Percentiles rank a stretch among this genome's conserved stretches.
Conservation (phyloP, 2,113 vertebrate species). For the Passer montanus region DNA sequence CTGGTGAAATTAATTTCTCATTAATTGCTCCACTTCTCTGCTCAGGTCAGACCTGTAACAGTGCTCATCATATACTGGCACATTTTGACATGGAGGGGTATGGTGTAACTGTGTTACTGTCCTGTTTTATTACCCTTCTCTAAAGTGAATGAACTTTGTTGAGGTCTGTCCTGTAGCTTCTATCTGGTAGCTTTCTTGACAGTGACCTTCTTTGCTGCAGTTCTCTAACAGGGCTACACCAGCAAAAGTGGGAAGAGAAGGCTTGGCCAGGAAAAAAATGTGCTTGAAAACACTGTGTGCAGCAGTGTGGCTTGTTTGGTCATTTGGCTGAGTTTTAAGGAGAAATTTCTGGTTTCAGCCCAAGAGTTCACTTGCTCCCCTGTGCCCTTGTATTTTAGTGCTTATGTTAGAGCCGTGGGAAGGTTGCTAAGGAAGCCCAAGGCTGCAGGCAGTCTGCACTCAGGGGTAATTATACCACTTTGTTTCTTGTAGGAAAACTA, state of each 20-base stretch:
- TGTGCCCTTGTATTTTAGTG: rapidly evolving
- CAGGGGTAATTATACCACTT: neutral
- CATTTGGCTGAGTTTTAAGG: neutral
- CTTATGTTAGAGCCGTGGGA: rapidly evolving
- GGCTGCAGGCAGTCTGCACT: neutral
- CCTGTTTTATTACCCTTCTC: neutral
- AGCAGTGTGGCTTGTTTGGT: rapidly evolving
- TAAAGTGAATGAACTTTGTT: neutral
- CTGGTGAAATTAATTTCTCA: neutral
- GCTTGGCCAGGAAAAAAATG: neutral
- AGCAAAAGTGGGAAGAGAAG: neutral
- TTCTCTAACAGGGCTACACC: neutral
- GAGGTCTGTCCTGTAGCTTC: neutral
- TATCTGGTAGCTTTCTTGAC: neutral
- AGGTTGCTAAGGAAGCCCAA: neutral
- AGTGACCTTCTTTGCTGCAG: neutral
- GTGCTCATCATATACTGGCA: neutral
- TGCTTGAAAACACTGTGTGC: neutral
- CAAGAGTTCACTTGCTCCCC: neutral
- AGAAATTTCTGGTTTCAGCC: neutral
- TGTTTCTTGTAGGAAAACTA: neutral
- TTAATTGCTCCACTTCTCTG: neutral
- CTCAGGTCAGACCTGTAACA: neutral
- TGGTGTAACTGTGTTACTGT: neutral
- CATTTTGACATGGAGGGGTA: neutral